Percentiles rank a stretch among this genome's conserved stretches.
Conservation (phyloP, 2,797 vertebrate species). For the Sphenopsis melanotis region DNA sequence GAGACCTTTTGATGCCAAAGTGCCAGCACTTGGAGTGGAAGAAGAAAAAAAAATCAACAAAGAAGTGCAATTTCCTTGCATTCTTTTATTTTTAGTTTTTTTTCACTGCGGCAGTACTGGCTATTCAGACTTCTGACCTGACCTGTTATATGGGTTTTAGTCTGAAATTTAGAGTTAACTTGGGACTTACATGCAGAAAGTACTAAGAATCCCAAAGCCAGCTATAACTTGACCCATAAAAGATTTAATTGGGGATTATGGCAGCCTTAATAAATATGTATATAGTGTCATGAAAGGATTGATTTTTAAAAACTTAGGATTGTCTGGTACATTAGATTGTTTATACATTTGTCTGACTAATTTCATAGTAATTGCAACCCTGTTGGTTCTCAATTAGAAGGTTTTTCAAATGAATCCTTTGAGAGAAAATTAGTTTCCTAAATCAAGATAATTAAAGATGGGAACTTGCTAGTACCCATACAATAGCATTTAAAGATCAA, state of each 20-base stretch:
- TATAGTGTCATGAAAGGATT: not conserved
- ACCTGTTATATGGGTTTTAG: not conserved
- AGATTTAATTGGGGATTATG: not conserved
- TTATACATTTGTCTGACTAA: slow-evolving; percentile 2
- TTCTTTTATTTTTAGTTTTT: not conserved
- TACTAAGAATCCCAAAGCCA: not conserved
- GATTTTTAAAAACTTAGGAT: not conserved
- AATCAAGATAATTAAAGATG: slow-evolving; percentile 26
- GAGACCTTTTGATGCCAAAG: not conserved
- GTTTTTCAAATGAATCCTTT: slow-evolving; percentile 4
- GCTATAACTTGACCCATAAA: not conserved
- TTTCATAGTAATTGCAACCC: not conserved
- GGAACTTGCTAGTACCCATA: slow-evolving; percentile 6
- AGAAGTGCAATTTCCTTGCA: not conserved
- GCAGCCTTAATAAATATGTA: not conserved
- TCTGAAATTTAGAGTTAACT: not conserved
- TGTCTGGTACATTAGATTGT: not conserved
- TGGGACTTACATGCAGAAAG: not conserved
- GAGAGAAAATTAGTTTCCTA: slow-evolving; percentile 28
- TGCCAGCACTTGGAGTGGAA: not conserved
- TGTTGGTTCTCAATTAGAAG: slow-evolving; percentile 13
- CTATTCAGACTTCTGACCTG: not conserved
- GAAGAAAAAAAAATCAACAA: not conserved
- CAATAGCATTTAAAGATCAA: slow-evolving; percentile 30
- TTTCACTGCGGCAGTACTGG: not conserved